A percentile compares a stretch with the other conserved stretches of the same genome.
Conservation (phyloP, 2,113 vertebrate genomes). For the Corythoichthys intestinalis region DNA sequence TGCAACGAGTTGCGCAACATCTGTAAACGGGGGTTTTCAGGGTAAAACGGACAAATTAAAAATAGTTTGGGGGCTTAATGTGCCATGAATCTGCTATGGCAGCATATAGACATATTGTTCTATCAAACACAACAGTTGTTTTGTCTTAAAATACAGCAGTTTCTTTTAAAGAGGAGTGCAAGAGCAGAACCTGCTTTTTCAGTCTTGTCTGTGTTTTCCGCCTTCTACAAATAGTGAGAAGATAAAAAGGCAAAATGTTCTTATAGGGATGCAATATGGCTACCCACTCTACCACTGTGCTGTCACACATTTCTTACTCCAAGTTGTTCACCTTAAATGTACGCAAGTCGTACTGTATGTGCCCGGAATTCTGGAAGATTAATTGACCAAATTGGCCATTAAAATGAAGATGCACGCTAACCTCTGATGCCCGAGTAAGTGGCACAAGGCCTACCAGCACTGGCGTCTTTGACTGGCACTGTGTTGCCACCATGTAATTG, state of each 20-base stretch:
- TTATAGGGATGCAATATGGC: neutral
- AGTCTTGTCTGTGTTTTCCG: too few relatives aligned
- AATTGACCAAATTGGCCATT: conserved; percentile 6
- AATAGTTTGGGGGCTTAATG: too few relatives aligned
- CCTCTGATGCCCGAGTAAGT: neutral
- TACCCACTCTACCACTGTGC: neutral
- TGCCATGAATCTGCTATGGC: too few relatives aligned
- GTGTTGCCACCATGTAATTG: conserved; percentile 66
- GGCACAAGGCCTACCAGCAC: conserved; percentile 16
- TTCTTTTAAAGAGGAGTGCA: too few relatives aligned
- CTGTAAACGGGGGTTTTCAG: too few relatives aligned
- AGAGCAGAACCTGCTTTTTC: too few relatives aligned
- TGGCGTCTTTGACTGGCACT: conserved; percentile 40
- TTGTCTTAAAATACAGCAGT: too few relatives aligned
- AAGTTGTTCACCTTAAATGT: neutral
- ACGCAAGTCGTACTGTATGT: neutral
- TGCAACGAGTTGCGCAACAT: too few relatives aligned
- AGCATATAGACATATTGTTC: too few relatives aligned
- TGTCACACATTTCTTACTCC: neutral
- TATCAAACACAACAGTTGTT: too few relatives aligned
- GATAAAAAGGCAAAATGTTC: neutral
- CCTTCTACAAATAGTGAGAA: neutral
- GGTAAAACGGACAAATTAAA: too few relatives aligned
- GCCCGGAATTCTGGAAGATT: neutral
- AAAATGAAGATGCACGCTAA: conserved; percentile 1